Base-by-base conservation (phyloP, 2,888 invertebrate species). In the Drosophila kuntzei region DNA sequence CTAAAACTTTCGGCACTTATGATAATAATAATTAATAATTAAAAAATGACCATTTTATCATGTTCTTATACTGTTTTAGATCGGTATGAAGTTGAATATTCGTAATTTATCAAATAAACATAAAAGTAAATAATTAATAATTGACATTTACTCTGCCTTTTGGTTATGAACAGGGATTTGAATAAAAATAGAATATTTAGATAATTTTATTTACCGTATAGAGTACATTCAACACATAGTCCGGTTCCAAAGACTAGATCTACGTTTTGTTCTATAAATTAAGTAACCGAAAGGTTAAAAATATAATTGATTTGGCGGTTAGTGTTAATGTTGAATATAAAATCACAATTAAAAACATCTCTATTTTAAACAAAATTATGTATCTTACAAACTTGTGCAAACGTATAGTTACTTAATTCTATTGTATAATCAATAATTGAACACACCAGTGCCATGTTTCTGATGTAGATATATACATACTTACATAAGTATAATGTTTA, bases 221-320 rank as follows among this genome's bases (percentile, higher is more conserved):
- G 6, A 41, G 9, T 18, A 60, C 9, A 29, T 36, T 51, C 63
- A 29, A 55, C 32, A 14, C 39, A 50, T 41, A 63, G 44, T 64
- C 51, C 46, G 64, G 25, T 54, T 43, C 43, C 27, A 57, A 60
- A 27, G 16, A 61, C 37, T 71, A 54, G 22, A 25, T 47, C 46
- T 22, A 41, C 16, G 34, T 54, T 49, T 43, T 54, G 39, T 65
- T 59, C 32, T 60, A 27, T 32, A 50, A 54, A 54, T 41, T 65
- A 44, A 39, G 12, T 47, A 18, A 12, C 9, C 8, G 16, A 20
- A 41, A 25, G 43, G 27, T 29, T 37, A 32, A 12, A 14, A 32
- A 62, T 60, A 29, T 61, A 11, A 57, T 71, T 36, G 14, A 57
- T 44, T 50, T 77, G 58, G 60, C 73, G 65, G 60, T 66, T 73